Evolutionary conservation across 2,113 vertebrate genomes (phyloP).

Genomic region (Platysteira castanea): DNA sequence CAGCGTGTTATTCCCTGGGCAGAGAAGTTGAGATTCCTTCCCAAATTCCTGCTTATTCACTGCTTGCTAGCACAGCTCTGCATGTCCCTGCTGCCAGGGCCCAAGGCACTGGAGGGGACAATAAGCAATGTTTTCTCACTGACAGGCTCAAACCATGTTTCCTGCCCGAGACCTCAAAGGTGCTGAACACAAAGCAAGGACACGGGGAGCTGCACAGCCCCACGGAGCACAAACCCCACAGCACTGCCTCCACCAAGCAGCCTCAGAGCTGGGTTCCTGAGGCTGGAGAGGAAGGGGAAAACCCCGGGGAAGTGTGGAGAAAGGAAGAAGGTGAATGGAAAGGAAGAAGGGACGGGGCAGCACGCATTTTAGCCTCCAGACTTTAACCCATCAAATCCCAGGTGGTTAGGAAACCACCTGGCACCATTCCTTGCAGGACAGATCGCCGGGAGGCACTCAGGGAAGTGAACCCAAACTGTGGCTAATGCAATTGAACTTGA

Average conservation of each 20-base stretch:
- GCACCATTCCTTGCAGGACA: not conserved
- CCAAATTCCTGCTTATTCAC: not conserved
- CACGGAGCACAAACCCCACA: not conserved
- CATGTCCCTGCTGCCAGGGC: not conserved
- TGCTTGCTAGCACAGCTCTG: not conserved
- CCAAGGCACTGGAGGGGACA: not conserved
- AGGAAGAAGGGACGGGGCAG: constrained; percentile 22
- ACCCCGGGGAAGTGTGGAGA: not conserved
- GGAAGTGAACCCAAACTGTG: not conserved
- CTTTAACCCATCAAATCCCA: not conserved
- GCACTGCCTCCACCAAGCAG: not conserved
- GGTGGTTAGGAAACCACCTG: not conserved
- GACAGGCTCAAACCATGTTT: not conserved
- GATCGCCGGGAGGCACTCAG: not conserved
- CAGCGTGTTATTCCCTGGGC: not conserved
- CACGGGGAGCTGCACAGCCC: not conserved
- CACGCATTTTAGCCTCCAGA: not conserved
- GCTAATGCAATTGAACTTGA: not conserved
- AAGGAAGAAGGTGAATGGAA: constrained; percentile 24
- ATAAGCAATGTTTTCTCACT: not conserved
- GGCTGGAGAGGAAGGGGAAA: not conserved
- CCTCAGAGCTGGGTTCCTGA: not conserved
- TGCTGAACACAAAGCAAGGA: not conserved
- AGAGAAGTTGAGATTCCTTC: not conserved
- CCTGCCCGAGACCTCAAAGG: not conserved